phyloP scores from a whole-genome alignment of 2,888 invertebrate genomes.

The Nemotelus nigrinus region DNA sequence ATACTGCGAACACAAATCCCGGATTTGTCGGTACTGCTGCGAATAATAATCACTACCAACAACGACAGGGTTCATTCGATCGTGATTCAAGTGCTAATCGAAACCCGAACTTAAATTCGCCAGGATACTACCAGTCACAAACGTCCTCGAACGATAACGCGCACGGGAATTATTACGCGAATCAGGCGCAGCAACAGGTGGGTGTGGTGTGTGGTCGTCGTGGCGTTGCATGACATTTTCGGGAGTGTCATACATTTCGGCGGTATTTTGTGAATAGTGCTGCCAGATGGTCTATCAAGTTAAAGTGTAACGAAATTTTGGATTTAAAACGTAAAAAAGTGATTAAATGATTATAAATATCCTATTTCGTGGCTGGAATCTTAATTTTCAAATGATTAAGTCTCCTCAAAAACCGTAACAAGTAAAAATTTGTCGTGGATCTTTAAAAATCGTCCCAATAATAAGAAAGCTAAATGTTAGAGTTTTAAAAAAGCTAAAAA shows the following conservation, averaged over 20 bases:
- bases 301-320: not conserved
- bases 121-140: slow-evolving; percentile 47
- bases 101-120: slow-evolving; percentile 19
- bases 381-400: not conserved
- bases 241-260: not conserved
- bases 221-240: not conserved
- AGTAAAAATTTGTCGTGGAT: too few species aligned
- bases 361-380: not conserved
- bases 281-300: not conserved
- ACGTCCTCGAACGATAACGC: not conserved
- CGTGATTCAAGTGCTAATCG: slow-evolving; percentile 45
- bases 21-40: slow-evolving; percentile 25
- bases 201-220: slow-evolving; percentile 19
- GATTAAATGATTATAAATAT: not conserved
- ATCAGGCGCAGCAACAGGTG: slow-evolving; percentile 49
- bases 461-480: too few species aligned
- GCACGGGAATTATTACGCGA: slow-evolving; percentile 47
- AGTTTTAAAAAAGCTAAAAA: too few species aligned
- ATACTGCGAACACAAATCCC: slow-evolving; percentile 39
- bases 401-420: too few species aligned
- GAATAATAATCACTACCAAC: slow-evolving; percentile 20
- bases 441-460: too few species aligned
- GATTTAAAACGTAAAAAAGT: not conserved
- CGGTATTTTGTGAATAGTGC: not conserved
- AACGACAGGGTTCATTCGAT: not conserved